Evolutionary conservation across 2,888 invertebrate genomes (phyloP).

Genomic region (Mongoloraphidia duomilia): DNA sequence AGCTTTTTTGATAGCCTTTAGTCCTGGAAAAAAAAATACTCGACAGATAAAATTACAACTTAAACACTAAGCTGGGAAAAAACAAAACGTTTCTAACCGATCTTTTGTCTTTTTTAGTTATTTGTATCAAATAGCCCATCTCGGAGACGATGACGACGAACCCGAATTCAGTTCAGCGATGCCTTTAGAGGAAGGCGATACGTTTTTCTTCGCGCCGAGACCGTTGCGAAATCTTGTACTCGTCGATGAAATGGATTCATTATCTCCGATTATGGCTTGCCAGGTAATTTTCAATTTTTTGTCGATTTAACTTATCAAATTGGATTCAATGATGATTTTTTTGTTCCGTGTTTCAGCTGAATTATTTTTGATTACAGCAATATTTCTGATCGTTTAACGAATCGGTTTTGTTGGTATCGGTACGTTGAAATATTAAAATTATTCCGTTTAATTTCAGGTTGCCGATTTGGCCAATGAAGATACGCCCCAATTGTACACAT

Average conservation of each 20-base stretch:
- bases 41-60: too few species aligned
- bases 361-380: too few species aligned
- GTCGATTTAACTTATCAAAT: not conserved
- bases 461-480: conserved; percentile 96
- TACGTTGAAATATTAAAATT: not conserved
- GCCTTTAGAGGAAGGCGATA: conserved; percentile 97
- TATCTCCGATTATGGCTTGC: conserved; percentile 76
- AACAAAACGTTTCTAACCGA: too few species aligned
- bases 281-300: conserved; percentile 35
- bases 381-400: too few species aligned
- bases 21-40: too few species aligned
- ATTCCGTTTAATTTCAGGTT: conserved; percentile 35
- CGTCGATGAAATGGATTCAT: conserved; percentile 93
- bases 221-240: conserved; percentile 85
- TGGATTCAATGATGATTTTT: too few species aligned
- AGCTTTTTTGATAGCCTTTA: too few species aligned
- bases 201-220: conserved; percentile 95
- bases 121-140: conserved; percentile 96
- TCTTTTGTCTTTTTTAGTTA: conserved; percentile 46
- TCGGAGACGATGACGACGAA: conserved; percentile 98
- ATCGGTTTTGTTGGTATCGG: not conserved
- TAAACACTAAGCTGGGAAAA: too few species aligned
- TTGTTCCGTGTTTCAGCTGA: too few species aligned
- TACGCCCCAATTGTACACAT: conserved; percentile 92
- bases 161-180: conserved; percentile 97